Evolutionary conservation across 2,888 invertebrate genomes (phyloP), one percentile per base, ranked within the genome.

Genomic region (Crioceris asparagi): DNA sequence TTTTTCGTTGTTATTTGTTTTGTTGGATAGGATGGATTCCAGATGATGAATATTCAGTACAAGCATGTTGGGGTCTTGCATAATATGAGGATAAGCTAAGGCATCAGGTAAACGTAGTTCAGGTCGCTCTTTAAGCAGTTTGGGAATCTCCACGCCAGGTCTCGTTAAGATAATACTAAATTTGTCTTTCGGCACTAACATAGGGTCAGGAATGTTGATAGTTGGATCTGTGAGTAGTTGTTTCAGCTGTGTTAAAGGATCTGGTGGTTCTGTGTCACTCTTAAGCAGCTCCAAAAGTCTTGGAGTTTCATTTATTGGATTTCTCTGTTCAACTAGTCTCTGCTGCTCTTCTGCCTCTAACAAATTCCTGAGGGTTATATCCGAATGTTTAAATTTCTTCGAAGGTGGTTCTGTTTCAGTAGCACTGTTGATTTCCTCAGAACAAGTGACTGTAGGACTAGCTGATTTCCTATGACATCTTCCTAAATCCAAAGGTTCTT

Each of bases 191-290:
- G 87, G 87, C 43, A 87, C 78, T 41, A 87, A 62, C 52, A 87
- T 69, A 7, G 86, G 86, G 68, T 87, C 85, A 27, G 86, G 86
- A 55, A 87, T 75, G 57, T 78, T 74, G 54, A 80, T 73, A 32
- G 70, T 68, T 42, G 81, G 70, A 16, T 87, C 66, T 54, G 77
- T 70, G 47, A 79, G 75, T 6, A 86, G 65, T 55, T 87, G 86
- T 40, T 75, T 75, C 4, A 83, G 56, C 1, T 86, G 79, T 55
- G 72, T 72, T 21, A 46, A 33, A 21, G 45, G 40, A 12, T 68
- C 68, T n/a, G 67, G 68, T n/a, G 67, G 68, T 50, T 74, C 74
- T 21, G 70, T 67, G 12, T 57, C 59, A 27, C 52, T 58, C 19
- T 65, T 65, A n/a, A 70, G 48, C 35, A 70, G 48, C 42, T 70